Evolutionary conservation across 1,140 invertebrate species (phyloP).

Genomic region (Archivesica marissinica): DNA sequence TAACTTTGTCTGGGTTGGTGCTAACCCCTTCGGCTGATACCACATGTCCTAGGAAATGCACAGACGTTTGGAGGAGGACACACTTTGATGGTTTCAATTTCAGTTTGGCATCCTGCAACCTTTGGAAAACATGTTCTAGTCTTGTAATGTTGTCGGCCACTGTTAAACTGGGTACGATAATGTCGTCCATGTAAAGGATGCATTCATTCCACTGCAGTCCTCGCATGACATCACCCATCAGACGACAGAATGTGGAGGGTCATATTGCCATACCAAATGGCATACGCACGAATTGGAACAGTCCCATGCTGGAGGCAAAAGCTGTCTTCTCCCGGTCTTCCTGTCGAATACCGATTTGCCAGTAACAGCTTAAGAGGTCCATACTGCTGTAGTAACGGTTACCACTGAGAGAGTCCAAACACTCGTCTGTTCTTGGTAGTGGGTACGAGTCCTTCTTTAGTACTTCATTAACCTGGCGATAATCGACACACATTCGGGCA

Average conservation of each 20-base stretch:
- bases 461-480: neutral
- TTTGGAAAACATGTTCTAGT: slow-evolving; percentile 43
- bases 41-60: slow-evolving; percentile 59
- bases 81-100: slow-evolving; percentile 62
- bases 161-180: slow-evolving; percentile 36
- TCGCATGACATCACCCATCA: too few species aligned
- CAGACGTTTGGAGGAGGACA: neutral
- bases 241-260: neutral
- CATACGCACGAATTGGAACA: too few species aligned
- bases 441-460: neutral
- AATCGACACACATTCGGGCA: neutral
- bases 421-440: neutral
- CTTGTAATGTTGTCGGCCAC: slow-evolving; percentile 14
- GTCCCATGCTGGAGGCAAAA: neutral
- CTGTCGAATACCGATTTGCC: neutral
- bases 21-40: slow-evolving; percentile 28
- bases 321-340: neutral
- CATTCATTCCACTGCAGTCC: slow-evolving; percentile 40
- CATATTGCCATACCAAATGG: neutral
- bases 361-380: neutral
- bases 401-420: neutral
- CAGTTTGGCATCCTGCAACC: neutral
- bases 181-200: slow-evolving; percentile 60
- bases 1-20: slow-evolving; percentile 33
- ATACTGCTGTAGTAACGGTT: neutral